These are phyloP conservation scores for Drosophila pseudoananassae DNA, from an alignment of 1,140 invertebrate genomes.

Conservation along the genomic window DNA sequence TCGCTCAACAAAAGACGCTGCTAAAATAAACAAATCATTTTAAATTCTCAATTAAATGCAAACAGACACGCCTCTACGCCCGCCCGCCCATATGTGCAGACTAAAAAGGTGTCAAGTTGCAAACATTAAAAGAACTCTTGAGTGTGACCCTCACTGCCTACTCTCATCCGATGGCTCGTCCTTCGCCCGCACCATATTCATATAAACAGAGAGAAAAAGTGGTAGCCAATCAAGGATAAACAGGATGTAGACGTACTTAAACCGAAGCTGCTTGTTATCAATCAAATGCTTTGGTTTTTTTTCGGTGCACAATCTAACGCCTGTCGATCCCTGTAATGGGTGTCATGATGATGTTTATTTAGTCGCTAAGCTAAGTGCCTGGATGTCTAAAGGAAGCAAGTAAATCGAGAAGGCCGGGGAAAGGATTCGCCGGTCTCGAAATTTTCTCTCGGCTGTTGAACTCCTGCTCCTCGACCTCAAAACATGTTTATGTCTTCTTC, in stretches of 20 bases:
- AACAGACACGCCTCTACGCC: constrained; percentile 45
- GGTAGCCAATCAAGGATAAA: neutral
- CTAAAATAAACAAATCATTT: constrained; percentile 79
- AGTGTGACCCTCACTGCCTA: constrained; percentile 55
- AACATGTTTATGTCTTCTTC: constrained; percentile 63
- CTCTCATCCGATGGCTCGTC: neutral
- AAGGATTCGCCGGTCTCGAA: constrained; percentile 31
- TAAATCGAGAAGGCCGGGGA: constrained; percentile 34
- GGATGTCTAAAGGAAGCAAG: constrained; percentile 28
- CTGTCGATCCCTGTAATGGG: constrained; percentile 66
- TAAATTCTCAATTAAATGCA: constrained; percentile 81
- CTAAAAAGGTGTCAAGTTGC: constrained; percentile 74
- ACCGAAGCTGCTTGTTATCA: too few relatives aligned
- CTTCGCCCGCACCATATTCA: neutral
- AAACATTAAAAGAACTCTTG: constrained; percentile 61
- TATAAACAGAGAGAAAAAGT: neutral
- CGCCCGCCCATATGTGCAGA: constrained; percentile 16
- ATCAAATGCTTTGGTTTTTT: neutral
- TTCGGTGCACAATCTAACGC: constrained; percentile 14
- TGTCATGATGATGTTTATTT: constrained; percentile 76
- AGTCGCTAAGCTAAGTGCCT: constrained; percentile 65
- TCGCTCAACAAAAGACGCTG: constrained; percentile 71
- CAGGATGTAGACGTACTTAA: neutral
- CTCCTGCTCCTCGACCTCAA: constrained; percentile 62
- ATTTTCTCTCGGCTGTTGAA: constrained; percentile 43